Base-by-base conservation (phyloP, 2,888 invertebrate species). In the Rosalia funebris region DNA sequence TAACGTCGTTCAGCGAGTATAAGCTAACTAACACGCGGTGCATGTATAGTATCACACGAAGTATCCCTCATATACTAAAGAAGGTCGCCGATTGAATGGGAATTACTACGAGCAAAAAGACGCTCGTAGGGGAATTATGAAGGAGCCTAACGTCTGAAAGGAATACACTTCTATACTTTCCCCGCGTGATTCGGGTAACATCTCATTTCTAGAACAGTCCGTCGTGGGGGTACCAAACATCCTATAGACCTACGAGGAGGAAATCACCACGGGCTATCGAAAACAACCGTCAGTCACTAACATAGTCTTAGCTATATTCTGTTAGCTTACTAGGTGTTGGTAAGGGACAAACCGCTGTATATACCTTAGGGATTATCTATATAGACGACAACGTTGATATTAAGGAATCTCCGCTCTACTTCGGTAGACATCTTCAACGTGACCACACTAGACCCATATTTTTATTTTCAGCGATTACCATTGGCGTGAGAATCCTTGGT, bases 331-430 rank as follows among this genome's bases (percentile, higher is more conserved):
- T 96, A 52, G 92, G 94, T 60, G 93, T 95, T 34, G 95, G 96
- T 47, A 91, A 95, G 82, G 95, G 95, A 0, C 95, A 95, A 83
- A 96, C 96, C 0, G 94, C 95, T 10, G 94, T 95, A 56, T 92
- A 93, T 71, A 95, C 95, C 14, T 86, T 96, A 37, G 96, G 95
- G 12, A 95, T 96, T 73, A 95, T 95, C 2, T 96, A 94, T 80
- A 93, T 96, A 67, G 96, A 96, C 73, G 95, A 96, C 81, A 96
- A 96, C 81, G 95, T 96, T 60, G 93, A 93, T 73, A 93, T 92
- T 82, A 87, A 92, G 74, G 95, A 95, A 81, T 95, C 95, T 59
- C 95, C 96, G 19, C 86, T 95, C 70, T 96, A 96, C 83, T 93
- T 95, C 25, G 7, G 4, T n/a, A n/a, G n/a, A n/a, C n/a, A n/a